phyloP scores from a whole-genome alignment of 35 echinoderm and acorn worm genomes.

The Holothuria glaberrima region DNA sequence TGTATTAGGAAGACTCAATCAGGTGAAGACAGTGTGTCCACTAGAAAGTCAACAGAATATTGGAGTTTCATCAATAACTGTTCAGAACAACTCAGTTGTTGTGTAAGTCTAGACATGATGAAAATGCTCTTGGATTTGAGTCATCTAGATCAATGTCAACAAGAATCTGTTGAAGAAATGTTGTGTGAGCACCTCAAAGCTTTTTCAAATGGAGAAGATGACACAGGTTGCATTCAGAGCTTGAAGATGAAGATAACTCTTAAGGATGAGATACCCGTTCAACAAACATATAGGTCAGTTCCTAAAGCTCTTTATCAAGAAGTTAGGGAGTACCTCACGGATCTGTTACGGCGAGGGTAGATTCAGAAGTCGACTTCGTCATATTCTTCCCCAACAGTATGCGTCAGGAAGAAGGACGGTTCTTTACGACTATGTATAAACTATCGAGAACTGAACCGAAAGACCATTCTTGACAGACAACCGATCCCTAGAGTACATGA shows the following conservation, averaged over 20 bases:
- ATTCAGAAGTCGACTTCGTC: slow-evolving; percentile 68
- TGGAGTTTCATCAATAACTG: background rate
- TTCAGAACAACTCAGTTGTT: background rate
- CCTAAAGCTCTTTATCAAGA: slow-evolving; percentile 55
- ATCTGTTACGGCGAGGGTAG: slow-evolving; percentile 52
- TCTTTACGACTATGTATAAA: slow-evolving; percentile 61
- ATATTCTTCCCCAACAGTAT: slow-evolving; percentile 76
- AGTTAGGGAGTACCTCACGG: slow-evolving; percentile 62
- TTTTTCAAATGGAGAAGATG: background rate
- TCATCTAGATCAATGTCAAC: background rate
- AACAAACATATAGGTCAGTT: slow-evolving; percentile 16
- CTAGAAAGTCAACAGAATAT: background rate
- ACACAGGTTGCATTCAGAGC: background rate
- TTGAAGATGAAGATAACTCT: slow-evolving; percentile 12
- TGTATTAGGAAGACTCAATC: background rate
- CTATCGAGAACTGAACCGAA: slow-evolving; percentile 35
- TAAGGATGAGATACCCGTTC: background rate
- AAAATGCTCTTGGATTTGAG: background rate
- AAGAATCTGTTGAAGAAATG: background rate
- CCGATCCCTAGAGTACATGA: slow-evolving; percentile 70
- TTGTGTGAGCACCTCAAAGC: background rate
- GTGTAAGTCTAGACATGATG: background rate
- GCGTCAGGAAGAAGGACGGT: slow-evolving; percentile 76
- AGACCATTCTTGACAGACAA: slow-evolving; percentile 63
- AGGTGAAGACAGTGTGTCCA: background rate